Conservation (phyloP, 2,888 invertebrate species). For the Drosophila paranaensis region DNA sequence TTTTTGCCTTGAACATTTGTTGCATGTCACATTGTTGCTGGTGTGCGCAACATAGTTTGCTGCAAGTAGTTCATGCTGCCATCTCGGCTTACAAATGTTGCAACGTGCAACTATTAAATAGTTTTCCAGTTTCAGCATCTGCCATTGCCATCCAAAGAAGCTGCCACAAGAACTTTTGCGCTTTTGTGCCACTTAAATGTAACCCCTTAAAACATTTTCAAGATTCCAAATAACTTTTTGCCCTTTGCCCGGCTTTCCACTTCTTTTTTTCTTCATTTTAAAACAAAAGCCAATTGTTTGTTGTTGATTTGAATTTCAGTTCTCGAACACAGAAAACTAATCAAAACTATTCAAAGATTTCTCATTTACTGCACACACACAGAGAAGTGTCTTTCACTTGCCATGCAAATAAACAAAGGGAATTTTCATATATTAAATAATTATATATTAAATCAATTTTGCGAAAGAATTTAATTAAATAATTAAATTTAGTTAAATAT, state of each 20-base stretch:
- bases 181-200: slow-evolving; percentile 65
- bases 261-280: not conserved
- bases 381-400: not conserved
- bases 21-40: slow-evolving; percentile 77
- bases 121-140: slow-evolving; percentile 57
- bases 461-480: not conserved
- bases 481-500: not conserved
- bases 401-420: too few relatives aligned
- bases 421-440: not conserved
- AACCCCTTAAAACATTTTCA: slow-evolving; percentile 29
- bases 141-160: slow-evolving; percentile 59
- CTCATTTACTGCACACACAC: slow-evolving; percentile 1
- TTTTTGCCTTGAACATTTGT: slow-evolving; percentile 60
- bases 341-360: slow-evolving; percentile 22
- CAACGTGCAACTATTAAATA: slow-evolving; percentile 76
- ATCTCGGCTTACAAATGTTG: slow-evolving; percentile 65
- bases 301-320: slow-evolving; percentile 18
- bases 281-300: slow-evolving; percentile 33
- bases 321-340: slow-evolving; percentile 11
- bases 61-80: slow-evolving; percentile 43
- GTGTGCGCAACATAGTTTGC: slow-evolving; percentile 65
- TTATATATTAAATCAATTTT: not conserved
- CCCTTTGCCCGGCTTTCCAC: not conserved
- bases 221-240: slow-evolving; percentile 35
- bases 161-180: slow-evolving; percentile 55